These are phyloP conservation scores for Saimiri boliviensis DNA, from an alignment of 2,113 vertebrate species.

Conservation along the genomic window DNA sequence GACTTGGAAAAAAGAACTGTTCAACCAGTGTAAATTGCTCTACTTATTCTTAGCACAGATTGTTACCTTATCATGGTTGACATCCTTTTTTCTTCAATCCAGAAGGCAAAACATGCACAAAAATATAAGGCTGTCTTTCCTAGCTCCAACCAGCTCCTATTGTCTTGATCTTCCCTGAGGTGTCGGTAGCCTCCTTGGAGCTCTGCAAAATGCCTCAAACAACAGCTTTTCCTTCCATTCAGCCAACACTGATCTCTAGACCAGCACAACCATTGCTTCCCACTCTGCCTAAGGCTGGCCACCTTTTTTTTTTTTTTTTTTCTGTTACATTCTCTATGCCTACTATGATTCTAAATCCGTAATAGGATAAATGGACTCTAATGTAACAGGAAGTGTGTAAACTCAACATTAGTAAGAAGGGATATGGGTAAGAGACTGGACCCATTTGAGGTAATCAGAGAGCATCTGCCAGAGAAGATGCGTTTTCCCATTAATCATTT, in stretches of 20 bases:
- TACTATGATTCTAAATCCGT: conserved; percentile 2
- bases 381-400: neutral
- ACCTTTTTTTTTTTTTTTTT: neutral
- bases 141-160: neutral
- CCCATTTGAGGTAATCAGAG: neutral
- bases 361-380: neutral
- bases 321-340: neutral
- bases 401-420: neutral
- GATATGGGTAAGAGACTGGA: neutral
- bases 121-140: neutral
- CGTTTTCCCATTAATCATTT: neutral
- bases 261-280: neutral
- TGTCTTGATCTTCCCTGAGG: neutral
- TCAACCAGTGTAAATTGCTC: neutral
- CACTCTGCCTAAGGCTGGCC: neutral
- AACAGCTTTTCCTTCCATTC: neutral
- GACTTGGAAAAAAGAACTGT: neutral
- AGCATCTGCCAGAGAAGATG: neutral
- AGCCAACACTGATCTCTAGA: neutral
- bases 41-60: neutral
- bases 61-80: neutral
- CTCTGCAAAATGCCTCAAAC: neutral
- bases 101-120: neutral
- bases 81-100: neutral
- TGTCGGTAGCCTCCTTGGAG: neutral